These are phyloP conservation scores for Papilio protenor DNA, from an alignment of 2,888 invertebrate species.

Conservation along the genomic window DNA sequence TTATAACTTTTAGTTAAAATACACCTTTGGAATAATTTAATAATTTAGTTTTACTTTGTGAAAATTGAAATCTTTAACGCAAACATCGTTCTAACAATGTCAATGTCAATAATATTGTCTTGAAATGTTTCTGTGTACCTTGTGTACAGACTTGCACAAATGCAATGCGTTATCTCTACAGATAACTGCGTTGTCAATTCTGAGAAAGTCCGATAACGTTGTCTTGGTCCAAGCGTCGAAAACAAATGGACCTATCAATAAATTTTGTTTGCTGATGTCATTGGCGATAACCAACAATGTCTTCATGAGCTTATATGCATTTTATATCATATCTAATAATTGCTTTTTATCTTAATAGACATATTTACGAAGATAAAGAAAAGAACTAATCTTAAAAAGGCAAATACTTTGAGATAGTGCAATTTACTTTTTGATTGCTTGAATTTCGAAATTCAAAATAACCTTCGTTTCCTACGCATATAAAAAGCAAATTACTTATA, in stretches of 20 bases:
- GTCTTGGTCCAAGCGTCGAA: constrained; percentile 30
- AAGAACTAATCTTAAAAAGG: not conserved
- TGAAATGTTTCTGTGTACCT: not conserved
- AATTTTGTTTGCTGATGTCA: constrained; percentile 41
- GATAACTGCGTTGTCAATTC: constrained; percentile 34
- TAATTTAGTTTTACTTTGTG: not conserved
- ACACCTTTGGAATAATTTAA: not conserved
- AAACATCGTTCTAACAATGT: no score
- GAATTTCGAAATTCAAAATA: not conserved
- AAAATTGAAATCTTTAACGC: not conserved
- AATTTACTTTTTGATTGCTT: not conserved
- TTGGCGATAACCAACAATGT: constrained; percentile 24
- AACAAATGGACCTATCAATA: constrained; percentile 39
- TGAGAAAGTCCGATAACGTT: constrained; percentile 36
- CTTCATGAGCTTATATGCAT: constrained; percentile 6
- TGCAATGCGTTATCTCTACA: constrained; percentile 31
- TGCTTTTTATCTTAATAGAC: constrained; percentile 14
- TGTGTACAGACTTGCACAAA: constrained; percentile 9
- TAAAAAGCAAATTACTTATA: constrained; percentile 5
- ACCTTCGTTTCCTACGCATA: not conserved
- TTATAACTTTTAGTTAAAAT: not conserved
- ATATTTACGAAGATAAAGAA: not conserved
- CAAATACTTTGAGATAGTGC: not conserved
- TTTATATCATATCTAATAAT: constrained; percentile 21
- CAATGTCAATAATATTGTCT: constrained; percentile 11